Base-by-base conservation (phyloP, 2,888 invertebrate species). In the Charanyca ferruginea region DNA sequence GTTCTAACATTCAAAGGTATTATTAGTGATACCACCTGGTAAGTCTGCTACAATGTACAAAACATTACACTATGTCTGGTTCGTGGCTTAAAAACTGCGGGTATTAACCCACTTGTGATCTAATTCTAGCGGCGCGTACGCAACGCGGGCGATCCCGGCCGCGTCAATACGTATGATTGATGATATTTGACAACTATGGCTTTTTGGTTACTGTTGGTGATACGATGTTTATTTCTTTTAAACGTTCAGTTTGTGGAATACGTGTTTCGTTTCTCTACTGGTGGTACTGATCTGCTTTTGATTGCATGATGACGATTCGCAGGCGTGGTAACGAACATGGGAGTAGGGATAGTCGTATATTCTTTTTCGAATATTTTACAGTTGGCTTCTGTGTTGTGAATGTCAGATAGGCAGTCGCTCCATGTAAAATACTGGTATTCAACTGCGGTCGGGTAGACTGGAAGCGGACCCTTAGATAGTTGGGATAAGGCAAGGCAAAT, bases 101-200 rank as follows among this genome's bases (percentile, higher is more conserved):
- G 83, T 90, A 89, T 91, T 91, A 92, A 92, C 91, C 92, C 85
- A 92, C 83, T 89, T 92, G 87, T 81, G 84, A 49, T 85, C 88
- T 92, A 91, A 90, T 90, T 89, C 77, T 67, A 83, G 66, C 77
- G 75, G 63, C 81, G 80, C 81, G 78, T 77, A 73, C 83, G 84
- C 80, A 73, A 62, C 64, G 54, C 74, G 67, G 72, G 73, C 77
- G 78, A 79, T 78, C 76, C 74, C 73, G 65, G 51, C 68, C 60
- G 75, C 71, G 63, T 71, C 69, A 67, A 71, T 62, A 64, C 38
- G 28, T 48, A 64, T 80, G 73, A 79, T 79, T 81, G 73, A 81
- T 79, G 64, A 62, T 81, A 76, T 81, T 81, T 81, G 80, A 81
- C 80, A 81, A 72, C 61, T 59, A 62, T 55, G 54, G 59, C 35